Evolutionary conservation across 2,888 invertebrate genomes (phyloP).

Genomic region (Spicauda simplicius): DNA sequence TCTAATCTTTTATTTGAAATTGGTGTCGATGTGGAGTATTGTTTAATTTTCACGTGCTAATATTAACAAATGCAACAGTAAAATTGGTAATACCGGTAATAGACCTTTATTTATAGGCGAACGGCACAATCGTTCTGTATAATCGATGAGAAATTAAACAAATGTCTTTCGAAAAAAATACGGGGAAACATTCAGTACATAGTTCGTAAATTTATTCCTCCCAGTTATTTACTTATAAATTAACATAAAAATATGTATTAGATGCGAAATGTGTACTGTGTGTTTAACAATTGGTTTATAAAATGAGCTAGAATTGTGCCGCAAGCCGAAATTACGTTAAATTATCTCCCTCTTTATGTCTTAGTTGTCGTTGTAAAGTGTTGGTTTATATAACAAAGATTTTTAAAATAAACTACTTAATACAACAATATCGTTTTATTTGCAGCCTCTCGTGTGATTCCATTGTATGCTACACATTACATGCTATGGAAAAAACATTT

Average conservation of each 20-base stretch:
- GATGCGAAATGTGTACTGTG: slow-evolving; percentile 2
- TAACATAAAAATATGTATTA: background rate
- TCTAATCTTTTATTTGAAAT: no score
- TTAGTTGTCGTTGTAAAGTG: slow-evolving; percentile 78
- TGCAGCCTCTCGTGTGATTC: background rate
- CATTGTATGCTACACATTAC: background rate
- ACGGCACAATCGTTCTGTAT: background rate
- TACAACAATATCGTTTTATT: slow-evolving; percentile 69
- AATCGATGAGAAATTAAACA: no score
- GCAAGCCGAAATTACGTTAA: slow-evolving; percentile 39
- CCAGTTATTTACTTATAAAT: slow-evolving; percentile 24
- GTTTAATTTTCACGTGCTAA: no score
- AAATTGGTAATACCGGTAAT: no score
- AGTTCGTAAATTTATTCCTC: background rate
- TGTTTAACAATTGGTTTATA: background rate
- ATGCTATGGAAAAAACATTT: background rate
- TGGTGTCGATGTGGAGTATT: no score
- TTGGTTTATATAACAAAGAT: slow-evolving; percentile 84
- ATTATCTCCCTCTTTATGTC: slow-evolving; percentile 56
- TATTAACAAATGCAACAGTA: no score
- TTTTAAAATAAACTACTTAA: slow-evolving; percentile 84
- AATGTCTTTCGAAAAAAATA: background rate
- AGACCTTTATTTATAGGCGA: slow-evolving; percentile 12
- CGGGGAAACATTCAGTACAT: slow-evolving; percentile 2
- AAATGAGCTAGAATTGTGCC: slow-evolving; percentile 1